A percentile compares a stretch with the other conserved stretches of the same genome.
Evolutionary conservation across 2,113 vertebrate species (phyloP).

Genomic region (Carassius carassius): DNA sequence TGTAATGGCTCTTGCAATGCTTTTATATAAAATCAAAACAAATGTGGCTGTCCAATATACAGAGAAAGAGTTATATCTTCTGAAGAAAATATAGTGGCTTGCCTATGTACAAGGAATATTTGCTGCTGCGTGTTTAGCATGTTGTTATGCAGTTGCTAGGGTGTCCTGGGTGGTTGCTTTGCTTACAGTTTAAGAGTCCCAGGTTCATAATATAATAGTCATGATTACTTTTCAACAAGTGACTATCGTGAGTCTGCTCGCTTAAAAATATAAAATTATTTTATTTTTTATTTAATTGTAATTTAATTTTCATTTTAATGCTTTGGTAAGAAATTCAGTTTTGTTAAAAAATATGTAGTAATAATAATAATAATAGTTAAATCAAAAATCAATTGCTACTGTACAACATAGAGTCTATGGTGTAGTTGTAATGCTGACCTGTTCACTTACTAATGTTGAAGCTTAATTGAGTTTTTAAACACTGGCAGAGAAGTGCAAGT

Average conservation of each 20-base stretch:
- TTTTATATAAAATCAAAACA: not conserved
- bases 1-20: not conserved
- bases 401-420: not conserved
- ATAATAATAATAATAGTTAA: too few species aligned
- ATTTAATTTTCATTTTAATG: not conserved
- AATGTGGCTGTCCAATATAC: not conserved
- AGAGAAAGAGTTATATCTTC: not conserved
- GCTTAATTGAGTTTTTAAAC: constrained; percentile 11
- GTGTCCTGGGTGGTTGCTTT: not conserved
- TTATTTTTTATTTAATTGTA: not conserved
- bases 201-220: too few species aligned
- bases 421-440: not conserved
- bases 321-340: not conserved
- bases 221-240: too few species aligned
- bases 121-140: not conserved
- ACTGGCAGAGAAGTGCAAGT: not conserved
- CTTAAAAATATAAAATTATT: not conserved
- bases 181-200: not conserved
- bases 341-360: not conserved
- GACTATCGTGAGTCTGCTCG: too few species aligned
- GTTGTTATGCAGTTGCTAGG: not conserved
- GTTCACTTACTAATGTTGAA: not conserved
- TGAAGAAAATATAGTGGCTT: not conserved
- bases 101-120: not conserved
- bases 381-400: not conserved